Base-by-base conservation (phyloP, 2,888 invertebrate species). In the Dugesia japonica region DNA sequence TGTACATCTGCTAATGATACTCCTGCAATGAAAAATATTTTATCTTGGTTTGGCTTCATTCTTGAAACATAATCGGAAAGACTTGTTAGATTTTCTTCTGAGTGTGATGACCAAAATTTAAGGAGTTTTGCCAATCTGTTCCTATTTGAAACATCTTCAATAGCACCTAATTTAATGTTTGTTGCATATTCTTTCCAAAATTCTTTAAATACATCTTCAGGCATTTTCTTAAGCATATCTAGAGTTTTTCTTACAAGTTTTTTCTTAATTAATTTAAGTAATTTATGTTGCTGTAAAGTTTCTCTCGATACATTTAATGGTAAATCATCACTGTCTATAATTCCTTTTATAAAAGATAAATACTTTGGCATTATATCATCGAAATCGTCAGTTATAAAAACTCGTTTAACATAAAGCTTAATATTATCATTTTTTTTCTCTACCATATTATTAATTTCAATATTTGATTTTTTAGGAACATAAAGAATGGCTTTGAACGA, bases 101-200 rank as follows among this genome's bases (percentile, higher is more conserved):
- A 85, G 82, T 88, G 87, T 15, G 95, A 95, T 0, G 92, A 90
- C 79, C 79, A 81, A 89, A 97, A 98, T 81, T 90, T 89, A 80
- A 98, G 87, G 78, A 99, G 88, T 86, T 99, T 98, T 78, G 95
- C 92, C 76, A 98, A 87, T 76, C 98, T 89, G 73, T 93, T 92
- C 78, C 97, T 89, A 87, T 98, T 98, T 81, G 91, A 89, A 56
- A 94, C 91, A 86, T 98, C 98, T 87, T 98, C 98, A 88, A 97
- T 94, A 26, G 95, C 89, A 78, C 98, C 98, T 81, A 95, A 87
- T 86, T 95, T 94, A 80, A 94, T 89, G 86, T 95, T 97, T 79
- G 97, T 99, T 77, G 94, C 93, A 87, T 92, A 98, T 86, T 99
- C 97, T 85, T 94, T 94, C 97, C 97, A 98, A 89, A 98, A 97